Percentiles rank a stretch among this genome's conserved stretches.
phyloP scores from a whole-genome alignment of 2,113 vertebrate genomes.

The Coptodon rendalli region DNA sequence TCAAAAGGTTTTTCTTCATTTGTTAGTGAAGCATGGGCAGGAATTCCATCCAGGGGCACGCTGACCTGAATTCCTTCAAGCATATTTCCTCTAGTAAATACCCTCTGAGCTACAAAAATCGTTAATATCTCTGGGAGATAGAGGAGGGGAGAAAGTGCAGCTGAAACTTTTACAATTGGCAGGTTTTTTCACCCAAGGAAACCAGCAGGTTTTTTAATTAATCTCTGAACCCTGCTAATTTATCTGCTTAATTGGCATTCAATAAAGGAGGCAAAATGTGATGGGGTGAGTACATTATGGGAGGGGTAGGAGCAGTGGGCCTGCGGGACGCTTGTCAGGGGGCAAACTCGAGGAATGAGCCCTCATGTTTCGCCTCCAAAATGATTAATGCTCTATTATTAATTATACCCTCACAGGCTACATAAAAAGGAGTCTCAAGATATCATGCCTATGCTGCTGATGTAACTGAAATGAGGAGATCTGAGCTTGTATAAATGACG shows the following conservation, averaged over 20 bases:
- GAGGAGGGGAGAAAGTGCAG: background rate
- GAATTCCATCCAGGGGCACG: conserved; percentile 30
- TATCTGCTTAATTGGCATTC: conserved; percentile 67
- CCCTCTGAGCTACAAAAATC: conserved; percentile 28
- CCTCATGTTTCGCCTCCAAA: conserved; percentile 50
- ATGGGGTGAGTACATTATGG: conserved; percentile 6
- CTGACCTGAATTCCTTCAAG: conserved; percentile 55
- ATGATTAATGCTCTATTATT: conserved; percentile 71
- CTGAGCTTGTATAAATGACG: background rate
- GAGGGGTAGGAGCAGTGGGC: conserved; percentile 9
- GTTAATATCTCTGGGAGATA: conserved; percentile 40
- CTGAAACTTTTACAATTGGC: conserved; percentile 43
- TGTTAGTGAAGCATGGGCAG: conserved; percentile 13
- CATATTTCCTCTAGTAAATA: conserved; percentile 50
- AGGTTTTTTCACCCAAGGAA: conserved; percentile 33
- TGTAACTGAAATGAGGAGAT: conserved; percentile 29
- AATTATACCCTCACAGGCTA: conserved; percentile 63
- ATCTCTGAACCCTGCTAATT: conserved; percentile 68
- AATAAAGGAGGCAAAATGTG: conserved; percentile 45
- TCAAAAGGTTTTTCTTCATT: conserved; percentile 24
- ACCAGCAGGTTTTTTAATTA: conserved; percentile 62
- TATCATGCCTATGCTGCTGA: conserved; percentile 16
- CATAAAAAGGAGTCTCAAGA: conserved; percentile 48
- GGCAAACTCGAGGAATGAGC: conserved; percentile 49
- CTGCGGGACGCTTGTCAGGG: conserved; percentile 46